These are phyloP conservation scores for Okapia johnstoni DNA, from an alignment of 2,113 vertebrate species.

Conservation along the genomic window DNA sequence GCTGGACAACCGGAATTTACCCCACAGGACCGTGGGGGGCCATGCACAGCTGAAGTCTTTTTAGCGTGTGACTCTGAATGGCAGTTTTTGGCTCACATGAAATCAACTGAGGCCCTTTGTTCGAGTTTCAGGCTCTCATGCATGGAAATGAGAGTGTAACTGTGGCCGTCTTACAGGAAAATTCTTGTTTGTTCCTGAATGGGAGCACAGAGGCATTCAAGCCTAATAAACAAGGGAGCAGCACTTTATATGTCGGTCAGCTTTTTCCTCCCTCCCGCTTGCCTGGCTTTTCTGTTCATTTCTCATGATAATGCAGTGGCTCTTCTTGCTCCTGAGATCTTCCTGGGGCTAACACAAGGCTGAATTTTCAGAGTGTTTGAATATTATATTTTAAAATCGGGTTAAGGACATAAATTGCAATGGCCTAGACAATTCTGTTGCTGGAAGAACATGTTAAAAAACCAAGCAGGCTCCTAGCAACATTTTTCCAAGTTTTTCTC, in stretches of 20 bases:
- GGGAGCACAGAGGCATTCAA: slow-evolving; percentile 8
- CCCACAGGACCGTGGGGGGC: not conserved
- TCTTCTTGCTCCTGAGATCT: not conserved
- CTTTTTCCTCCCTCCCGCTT: not conserved
- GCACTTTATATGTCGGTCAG: not conserved
- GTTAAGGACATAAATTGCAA: not conserved
- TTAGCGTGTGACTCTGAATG: not conserved
- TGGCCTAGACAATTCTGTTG: not conserved
- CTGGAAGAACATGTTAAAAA: not conserved
- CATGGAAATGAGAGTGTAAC: not conserved
- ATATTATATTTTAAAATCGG: not conserved
- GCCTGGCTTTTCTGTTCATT: not conserved
- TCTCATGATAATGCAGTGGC: not conserved
- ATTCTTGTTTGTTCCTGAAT: slow-evolving; percentile 23
- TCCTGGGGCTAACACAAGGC: not conserved
- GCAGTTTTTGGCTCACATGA: slow-evolving; percentile 37
- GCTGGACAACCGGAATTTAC: slow-evolving; percentile 38
- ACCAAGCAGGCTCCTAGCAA: not conserved
- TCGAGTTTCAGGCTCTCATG: not conserved
- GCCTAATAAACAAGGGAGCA: not conserved
- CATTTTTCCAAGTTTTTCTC: not conserved
- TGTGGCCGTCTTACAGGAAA: not conserved
- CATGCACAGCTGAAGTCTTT: not conserved
- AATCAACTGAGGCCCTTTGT: slow-evolving; percentile 46
- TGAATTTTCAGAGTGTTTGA: not conserved